Base-by-base conservation (phyloP, 2,888 invertebrate species). In the Aradus depressus region DNA sequence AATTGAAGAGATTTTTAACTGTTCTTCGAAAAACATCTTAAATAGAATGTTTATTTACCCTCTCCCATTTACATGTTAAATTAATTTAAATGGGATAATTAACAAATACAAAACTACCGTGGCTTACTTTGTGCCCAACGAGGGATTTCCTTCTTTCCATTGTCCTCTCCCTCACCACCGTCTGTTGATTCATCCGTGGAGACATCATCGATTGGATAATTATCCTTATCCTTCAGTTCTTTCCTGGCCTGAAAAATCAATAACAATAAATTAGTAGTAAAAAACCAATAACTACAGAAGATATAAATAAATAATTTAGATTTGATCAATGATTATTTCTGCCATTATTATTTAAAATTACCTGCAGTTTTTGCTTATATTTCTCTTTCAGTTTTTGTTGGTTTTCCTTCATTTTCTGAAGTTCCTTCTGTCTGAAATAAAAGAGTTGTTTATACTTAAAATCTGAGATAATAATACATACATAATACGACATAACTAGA, bases 211-310 rank as follows among this genome's bases (percentile, higher is more conserved):
- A 47, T 47, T 25, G 23, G 25, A 3, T 34, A 37, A 19, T 47
- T 47, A 10, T 47, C 47, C 32, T 47, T 47, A 34, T 47, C 47
- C 21, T 47, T 47, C 12, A 45, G 16, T 1, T 34, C 35, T 14
- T 35, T 23, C 12, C 35, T 45, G 19, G 45, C 34, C 45, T 45
- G 25, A 34, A 45, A 34, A 34, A n/a, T n/a, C 3, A 34, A 19
- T 16, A 28, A 28, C 16, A 26, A 42, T 4, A 4, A 26, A 16
- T 25, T n/a, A 14, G 19, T 12, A n/a, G 14, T 8, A 42, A 42
- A 21, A 21, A 41, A 16, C 3, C 16, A 16, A 10, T 3, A 12
- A 32, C 5, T 32, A 32, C 16, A 5, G 3, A 32, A 3, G 3
- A 35, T 35, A 35, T 35, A 18, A 14, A n/a, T 8, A 35, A 35